Percentiles rank a stretch among this genome's conserved stretches.
Evolutionary conservation across 2,113 vertebrate species (phyloP).

Genomic region (Anseranas semipalmata): DNA sequence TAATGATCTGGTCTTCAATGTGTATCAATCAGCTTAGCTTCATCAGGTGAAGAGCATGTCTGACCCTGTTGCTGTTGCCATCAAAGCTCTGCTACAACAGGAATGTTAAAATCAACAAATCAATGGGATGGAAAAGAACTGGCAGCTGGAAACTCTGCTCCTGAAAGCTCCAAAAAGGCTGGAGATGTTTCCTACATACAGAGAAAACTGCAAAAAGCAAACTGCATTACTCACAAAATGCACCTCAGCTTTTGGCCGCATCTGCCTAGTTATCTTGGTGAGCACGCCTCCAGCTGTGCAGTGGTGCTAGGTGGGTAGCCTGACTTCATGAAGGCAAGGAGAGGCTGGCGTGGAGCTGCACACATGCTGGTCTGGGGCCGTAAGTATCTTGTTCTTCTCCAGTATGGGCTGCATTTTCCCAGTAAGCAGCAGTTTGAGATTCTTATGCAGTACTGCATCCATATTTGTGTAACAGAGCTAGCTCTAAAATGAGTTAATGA

Average conservation of each 20-base stretch:
- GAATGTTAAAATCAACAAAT: neutral
- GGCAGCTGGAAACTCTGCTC: neutral
- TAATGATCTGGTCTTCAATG: neutral
- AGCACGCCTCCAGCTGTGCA: neutral
- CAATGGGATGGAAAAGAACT: neutral
- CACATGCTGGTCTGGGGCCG: neutral
- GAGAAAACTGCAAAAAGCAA: neutral
- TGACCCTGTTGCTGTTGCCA: neutral
- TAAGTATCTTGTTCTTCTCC: neutral
- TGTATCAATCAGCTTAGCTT: neutral
- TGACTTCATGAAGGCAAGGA: neutral
- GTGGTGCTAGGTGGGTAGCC: neutral
- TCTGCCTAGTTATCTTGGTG: neutral
- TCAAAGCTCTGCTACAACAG: neutral
- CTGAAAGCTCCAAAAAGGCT: neutral
- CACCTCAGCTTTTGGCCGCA: neutral
- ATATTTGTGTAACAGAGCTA: neutral
- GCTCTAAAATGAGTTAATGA: neutral
- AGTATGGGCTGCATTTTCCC: neutral
- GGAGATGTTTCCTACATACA: neutral
- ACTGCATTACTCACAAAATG: neutral
- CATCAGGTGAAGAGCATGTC: neutral
- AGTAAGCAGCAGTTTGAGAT: neutral
- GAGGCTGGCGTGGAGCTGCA: neutral
- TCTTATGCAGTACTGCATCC: neutral